Evolutionary conservation across 2,797 vertebrate species (phyloP), one percentile per base, ranked within the genome.

Genomic region (Ptychadena robeensis): DNA sequence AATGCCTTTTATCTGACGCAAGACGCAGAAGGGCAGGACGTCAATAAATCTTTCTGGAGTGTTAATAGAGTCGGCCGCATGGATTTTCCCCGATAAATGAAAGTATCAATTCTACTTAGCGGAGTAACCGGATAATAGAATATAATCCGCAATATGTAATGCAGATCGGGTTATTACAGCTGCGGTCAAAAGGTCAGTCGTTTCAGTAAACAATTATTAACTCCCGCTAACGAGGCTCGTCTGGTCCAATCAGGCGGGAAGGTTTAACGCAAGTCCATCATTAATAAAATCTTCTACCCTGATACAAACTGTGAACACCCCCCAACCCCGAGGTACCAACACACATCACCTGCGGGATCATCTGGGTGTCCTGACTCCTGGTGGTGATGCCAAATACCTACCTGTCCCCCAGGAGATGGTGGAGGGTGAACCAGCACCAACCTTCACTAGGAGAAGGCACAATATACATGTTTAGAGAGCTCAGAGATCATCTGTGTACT

Each of bases 71-170:
- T 53, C 75, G 9, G 74, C 63, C 15, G 27, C 37, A 66, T 32
- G 40, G 57, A 77, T 66, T 44, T 37, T 44, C 74, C 44, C 61
- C 14, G 37, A 44, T 11, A 35, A 34, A 53, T 57, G 7, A 57
- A 68, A 68, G 30, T 48, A 80, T 80, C 77, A 66, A 18, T 67
- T 78, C 12, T 67, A 28, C 61, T 78, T 48, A 66, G 75, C 61
- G 5, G 75, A n/a, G 35, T 38, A 12, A 30, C 9, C 4, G 9
- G 15, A 77, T 44, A 66, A 65, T 25, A 66, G 8, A 48, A 48
- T 67, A 78, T 78, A 28, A 67, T 11, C 75, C n/a, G 28, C 28
- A n/a, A 40, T 61, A 76, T 67, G 30, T 61, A 74, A n/a, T 31
- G 22, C 14, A 5, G 28, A 67, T 48, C 10, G 40, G 30, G 14